Evolutionary conservation across 2,888 invertebrate genomes (phyloP).

Genomic region (Leucophenga maculata): DNA sequence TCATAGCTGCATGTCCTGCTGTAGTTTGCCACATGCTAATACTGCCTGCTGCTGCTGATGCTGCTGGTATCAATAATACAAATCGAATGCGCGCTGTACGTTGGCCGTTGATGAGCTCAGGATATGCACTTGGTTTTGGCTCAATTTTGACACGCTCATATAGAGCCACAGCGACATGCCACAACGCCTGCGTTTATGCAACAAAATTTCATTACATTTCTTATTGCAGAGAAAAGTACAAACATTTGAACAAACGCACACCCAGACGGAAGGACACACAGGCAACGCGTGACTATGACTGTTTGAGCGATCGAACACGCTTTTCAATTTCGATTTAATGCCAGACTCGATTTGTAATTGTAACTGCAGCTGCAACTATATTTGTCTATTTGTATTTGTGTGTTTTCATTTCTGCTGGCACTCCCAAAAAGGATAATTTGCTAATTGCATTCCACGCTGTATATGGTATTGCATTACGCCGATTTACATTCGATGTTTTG

Average conservation of each 20-base stretch:
- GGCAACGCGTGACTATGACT: not conserved
- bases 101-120: not conserved
- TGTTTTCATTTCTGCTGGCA: conserved; percentile 5
- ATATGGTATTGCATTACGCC: not conserved
- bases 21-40: too few relatives aligned
- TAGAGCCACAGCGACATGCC: not conserved
- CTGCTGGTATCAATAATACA: too few relatives aligned
- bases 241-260: not conserved
- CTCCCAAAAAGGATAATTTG: conserved; percentile 28
- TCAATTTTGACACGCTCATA: not conserved
- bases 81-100: not conserved
- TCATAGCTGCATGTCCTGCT: too few relatives aligned
- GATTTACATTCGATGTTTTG: not conserved
- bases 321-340: conserved; percentile 22
- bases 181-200: not conserved
- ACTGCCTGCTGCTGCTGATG: too few relatives aligned
- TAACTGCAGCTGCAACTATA: not conserved
- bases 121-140: not conserved
- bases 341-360: not conserved
- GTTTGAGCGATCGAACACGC: not conserved
- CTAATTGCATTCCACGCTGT: conserved; percentile 28
- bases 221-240: conserved; percentile 15
- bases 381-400: not conserved
- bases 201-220: conserved; percentile 26
- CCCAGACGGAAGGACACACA: not conserved